Base-by-base conservation (phyloP, 1,140 invertebrate genomes). In the Drosophila nigrodunni region DNA sequence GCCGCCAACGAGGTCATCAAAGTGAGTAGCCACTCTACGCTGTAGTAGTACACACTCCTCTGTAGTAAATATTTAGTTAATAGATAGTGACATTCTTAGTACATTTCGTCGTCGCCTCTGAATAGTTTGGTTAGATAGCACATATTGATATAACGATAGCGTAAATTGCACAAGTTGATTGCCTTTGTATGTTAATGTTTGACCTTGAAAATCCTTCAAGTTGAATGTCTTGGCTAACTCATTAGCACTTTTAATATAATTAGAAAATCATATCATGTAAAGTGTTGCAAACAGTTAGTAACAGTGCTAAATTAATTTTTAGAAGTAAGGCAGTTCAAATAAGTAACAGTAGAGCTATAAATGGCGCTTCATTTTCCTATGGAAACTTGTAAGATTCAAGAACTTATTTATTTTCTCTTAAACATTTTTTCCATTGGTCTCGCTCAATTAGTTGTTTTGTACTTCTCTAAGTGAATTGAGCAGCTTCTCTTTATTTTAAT, bases 1-100 rank as follows among this genome's bases (percentile, higher is more conserved):
- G 62, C 88, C 59, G 39, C 65, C 64, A 72, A 78, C 46, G 85
- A 92, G 57, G 69, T 82, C 52, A 74, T 90, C 47, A 92, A 92
- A 90, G 91, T 92, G 61, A 80, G 85, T 79, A 25, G 7, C 34
- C 34, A 37, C 34, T 8, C 0, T 9, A 9, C 34, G 25, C 3
- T 5, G 25, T 21, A 21, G 18, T 21, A 21, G 18, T n/a, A 37
- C 50, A 35, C n/a, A 11, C 25, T 18, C 49, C 4, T 11, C 7
- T 7, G 10, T 52, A 52, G 25, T 15, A 47, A 30, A 30, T 30
- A 30, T 30, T 7, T 47, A 3, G 2, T 15, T 7, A 13, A 54
- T 37, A 54, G 50, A 54, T 60, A 60, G 15, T 60, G 41, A 34
- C 46, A 10, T 37, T 37, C 21, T 64, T 50, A 15, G 7, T 5